Base-by-base conservation (phyloP, 2,888 invertebrate genomes). In the Nezara viridula region DNA sequence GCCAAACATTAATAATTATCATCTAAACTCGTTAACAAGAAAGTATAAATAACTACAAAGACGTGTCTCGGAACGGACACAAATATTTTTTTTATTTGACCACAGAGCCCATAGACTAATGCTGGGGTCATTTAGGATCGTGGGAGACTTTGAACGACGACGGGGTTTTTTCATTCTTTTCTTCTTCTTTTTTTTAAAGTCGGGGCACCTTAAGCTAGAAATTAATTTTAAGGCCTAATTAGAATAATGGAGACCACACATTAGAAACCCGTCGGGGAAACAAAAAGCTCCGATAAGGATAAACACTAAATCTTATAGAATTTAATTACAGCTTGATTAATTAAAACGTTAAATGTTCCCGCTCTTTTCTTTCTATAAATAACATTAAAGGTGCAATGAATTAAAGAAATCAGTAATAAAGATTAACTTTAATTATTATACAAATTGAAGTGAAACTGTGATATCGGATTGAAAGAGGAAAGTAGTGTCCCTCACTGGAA, bases 211-310 rank as follows among this genome's bases (percentile, higher is more conserved):
- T 81, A 81, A 81, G 81, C 81, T 44, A 44, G 81, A 81, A 81
- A 81, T 81, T 81, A 81, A 81, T 81, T 81, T 81, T n/a, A 81
- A 47, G 81, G 24, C 40, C 81, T 47, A 81, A 81, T 81, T 81
- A 81, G 81, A 81, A 81, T 81, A 81, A 81, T 81, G 81, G 81
- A 81, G 81, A 81, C 81, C 81, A 81, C 81, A 81, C 81, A 37
- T 81, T 81, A 81, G 81, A 81, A 40, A 77, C 77, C 44, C 37
- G n/a, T 44, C 44, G 60, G 66, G 21, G 66, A 66, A 66, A 73
- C 66, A 73, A 73, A 73, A 73, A 60, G 60, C 27, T 27, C 16
- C 27, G 60, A 60, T 60, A 60, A 60, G 27, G 27, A 73, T 37
- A 6, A 73, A 32, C 32, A 73, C 19, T 73, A 73, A 32, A 73